A percentile compares a stretch with the other conserved stretches of the same genome.
phyloP scores from a whole-genome alignment of 2,888 invertebrate species.

The Drosophila ezoana region DNA sequence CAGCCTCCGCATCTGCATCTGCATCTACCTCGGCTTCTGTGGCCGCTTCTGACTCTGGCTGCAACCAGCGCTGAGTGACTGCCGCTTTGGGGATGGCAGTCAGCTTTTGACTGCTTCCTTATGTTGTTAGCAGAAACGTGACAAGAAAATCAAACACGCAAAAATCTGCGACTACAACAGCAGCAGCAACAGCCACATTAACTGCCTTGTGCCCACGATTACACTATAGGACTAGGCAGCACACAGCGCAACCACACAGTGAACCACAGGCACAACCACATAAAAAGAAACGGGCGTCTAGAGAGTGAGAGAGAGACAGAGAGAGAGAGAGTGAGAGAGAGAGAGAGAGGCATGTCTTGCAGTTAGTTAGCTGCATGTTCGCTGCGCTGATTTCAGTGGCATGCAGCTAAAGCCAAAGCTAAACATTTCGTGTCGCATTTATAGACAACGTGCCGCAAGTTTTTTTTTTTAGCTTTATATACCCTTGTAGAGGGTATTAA shows the following conservation, averaged over 20 bases:
- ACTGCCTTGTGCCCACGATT: constrained; percentile 58
- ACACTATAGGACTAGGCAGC: constrained; percentile 39
- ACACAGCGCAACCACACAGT: constrained; percentile 11
- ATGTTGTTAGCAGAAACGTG: constrained; percentile 82
- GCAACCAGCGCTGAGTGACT: constrained; percentile 45
- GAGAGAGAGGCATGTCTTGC: constrained; percentile 62
- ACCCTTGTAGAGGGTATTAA: no score
- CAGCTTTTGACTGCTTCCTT: constrained; percentile 80
- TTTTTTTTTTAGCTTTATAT: constrained; percentile 10
- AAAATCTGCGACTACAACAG: constrained; percentile 62
- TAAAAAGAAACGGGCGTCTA: constrained; percentile 19
- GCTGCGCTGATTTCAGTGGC: constrained; percentile 68
- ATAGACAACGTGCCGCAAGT: constrained; percentile 72
- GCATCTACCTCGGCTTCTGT: constrained; percentile 3
- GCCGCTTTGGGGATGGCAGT: constrained; percentile 61
- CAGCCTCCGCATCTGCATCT: neutral
- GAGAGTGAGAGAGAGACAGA: constrained; percentile 14
- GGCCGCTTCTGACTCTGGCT: constrained; percentile 38
- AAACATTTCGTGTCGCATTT: constrained; percentile 80
- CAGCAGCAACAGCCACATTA: constrained; percentile 28
- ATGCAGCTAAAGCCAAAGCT: constrained; percentile 59
- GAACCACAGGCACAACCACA: constrained; percentile 27
- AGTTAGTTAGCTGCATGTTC: constrained; percentile 71
- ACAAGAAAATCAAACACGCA: constrained; percentile 82
- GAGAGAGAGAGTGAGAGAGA: constrained; percentile 2